Evolutionary conservation across 2,113 vertebrate species (phyloP).

Genomic region (Ptilonorhynchus violaceus): DNA sequence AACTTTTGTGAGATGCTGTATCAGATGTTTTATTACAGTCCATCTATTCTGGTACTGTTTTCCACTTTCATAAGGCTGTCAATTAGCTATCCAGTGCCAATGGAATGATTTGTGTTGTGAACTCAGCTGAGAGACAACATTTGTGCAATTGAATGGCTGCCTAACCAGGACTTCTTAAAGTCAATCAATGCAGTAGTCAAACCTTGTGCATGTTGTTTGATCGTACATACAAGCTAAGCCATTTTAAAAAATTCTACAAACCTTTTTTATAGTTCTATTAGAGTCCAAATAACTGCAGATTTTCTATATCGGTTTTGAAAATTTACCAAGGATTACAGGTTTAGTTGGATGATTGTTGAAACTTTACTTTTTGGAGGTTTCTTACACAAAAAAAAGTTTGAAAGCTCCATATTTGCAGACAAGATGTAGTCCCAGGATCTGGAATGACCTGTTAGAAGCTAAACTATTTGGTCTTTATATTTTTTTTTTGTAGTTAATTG

Average conservation of each 20-base stretch:
- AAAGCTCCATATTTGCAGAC: background rate
- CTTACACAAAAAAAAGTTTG: background rate
- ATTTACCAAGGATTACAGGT: background rate
- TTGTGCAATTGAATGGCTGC: slow-evolving; percentile 13
- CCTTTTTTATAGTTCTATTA: background rate
- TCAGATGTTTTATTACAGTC: slow-evolving; percentile 56
- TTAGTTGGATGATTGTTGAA: background rate
- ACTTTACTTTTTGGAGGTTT: background rate
- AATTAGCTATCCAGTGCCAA: slow-evolving; percentile 29
- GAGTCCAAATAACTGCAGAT: background rate
- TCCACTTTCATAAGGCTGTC: slow-evolving; percentile 31
- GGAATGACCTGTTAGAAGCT: background rate
- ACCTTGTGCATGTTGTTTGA: background rate
- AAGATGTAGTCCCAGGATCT: background rate
- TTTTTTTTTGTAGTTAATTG: background rate
- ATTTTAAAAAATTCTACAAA: background rate
- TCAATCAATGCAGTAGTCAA: background rate
- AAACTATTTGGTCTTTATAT: background rate
- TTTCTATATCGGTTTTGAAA: background rate
- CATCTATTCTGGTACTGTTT: slow-evolving; percentile 35
- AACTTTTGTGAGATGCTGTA: slow-evolving; percentile 46
- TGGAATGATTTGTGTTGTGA: slow-evolving; percentile 41
- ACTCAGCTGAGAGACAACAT: slow-evolving; percentile 26
- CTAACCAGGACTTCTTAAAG: background rate
- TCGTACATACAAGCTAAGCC: background rate